Evolutionary conservation across 1,140 invertebrate genomes (phyloP).

Genomic region (Diachasmimorpha longicaudata): DNA sequence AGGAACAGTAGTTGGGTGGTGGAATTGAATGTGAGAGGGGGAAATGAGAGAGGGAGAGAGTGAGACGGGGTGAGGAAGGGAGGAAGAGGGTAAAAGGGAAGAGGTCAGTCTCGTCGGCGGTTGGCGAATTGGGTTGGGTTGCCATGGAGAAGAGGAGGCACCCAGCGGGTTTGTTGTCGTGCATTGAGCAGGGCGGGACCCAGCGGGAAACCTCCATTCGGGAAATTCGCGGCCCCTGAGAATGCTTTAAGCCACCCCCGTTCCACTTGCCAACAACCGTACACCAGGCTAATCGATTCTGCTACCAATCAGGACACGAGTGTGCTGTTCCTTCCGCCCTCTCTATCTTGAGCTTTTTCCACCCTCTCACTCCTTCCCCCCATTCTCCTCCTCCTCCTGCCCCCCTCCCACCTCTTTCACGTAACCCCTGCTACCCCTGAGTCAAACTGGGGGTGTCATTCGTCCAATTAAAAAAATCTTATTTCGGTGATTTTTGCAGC

Average conservation of each 20-base stretch:
- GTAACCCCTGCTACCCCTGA: neutral
- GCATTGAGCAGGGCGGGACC: slow-evolving; percentile 27
- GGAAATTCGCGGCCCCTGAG: slow-evolving; percentile 35
- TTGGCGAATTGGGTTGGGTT: slow-evolving; percentile 58
- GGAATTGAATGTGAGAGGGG: neutral
- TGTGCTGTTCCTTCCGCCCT: neutral
- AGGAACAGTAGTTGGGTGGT: neutral
- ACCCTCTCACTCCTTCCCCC: neutral
- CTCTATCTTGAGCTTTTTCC: neutral
- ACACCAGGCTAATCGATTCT: slow-evolving; percentile 33
- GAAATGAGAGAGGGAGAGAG: neutral
- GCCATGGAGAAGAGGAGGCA: slow-evolving; percentile 35
- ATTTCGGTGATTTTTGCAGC: too few species aligned
- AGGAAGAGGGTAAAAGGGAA: slow-evolving; percentile 24
- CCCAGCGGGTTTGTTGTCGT: slow-evolving; percentile 14
- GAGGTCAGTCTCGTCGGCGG: slow-evolving; percentile 51
- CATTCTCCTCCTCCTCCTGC: neutral
- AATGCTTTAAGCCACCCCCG: slow-evolving; percentile 6
- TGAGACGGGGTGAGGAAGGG: neutral
- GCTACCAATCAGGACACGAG: slow-evolving; percentile 35
- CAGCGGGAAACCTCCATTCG: slow-evolving; percentile 33
- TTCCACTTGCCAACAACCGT: slow-evolving; percentile 1
- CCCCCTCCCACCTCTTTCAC: neutral
- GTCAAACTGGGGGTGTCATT: neutral
- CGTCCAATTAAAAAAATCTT: too few species aligned